Conservation (phyloP, 2,888 invertebrate species). For the Tenthredo amoena region DNA sequence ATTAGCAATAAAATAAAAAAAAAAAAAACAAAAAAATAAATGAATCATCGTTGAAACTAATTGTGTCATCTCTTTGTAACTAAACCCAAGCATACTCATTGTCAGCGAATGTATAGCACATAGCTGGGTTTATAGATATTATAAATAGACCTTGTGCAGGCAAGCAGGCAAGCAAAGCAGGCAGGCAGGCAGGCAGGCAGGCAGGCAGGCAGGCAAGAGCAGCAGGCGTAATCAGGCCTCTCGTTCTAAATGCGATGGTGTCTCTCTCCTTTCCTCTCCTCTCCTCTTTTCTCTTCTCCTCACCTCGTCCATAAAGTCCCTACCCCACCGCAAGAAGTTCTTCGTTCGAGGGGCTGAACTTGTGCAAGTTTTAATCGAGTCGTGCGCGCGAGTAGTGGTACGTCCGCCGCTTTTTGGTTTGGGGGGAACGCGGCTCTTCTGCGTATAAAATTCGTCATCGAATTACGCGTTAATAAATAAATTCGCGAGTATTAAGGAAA, state of each 20-base stretch:
- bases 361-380: constrained; percentile 49
- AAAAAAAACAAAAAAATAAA: not conserved
- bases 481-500: not conserved
- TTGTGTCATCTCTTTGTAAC: constrained; percentile 13
- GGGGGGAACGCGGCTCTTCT: constrained; percentile 13
- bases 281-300: constrained; percentile 4
- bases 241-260: constrained; percentile 32
- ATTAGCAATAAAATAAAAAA: not conserved
- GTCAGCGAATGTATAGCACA: constrained; percentile 13
- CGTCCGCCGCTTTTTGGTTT: constrained; percentile 24
- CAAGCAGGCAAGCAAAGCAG: not conserved
- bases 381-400: constrained; percentile 33
- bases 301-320: not conserved
- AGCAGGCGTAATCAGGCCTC: constrained; percentile 40
- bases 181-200: not conserved
- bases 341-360: constrained; percentile 31
- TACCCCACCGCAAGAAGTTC: constrained; percentile 31
- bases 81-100: not conserved
- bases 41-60: not conserved
- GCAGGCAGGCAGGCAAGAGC: constrained; percentile 10
- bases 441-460: not conserved
- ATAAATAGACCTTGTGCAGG: constrained; percentile 43
- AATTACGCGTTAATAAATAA: not conserved
- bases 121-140: constrained; percentile 24
- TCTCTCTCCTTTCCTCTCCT: not conserved